phyloP scores from a whole-genome alignment of 2,113 vertebrate genomes.

The Acrocephalus arundinaceus region DNA sequence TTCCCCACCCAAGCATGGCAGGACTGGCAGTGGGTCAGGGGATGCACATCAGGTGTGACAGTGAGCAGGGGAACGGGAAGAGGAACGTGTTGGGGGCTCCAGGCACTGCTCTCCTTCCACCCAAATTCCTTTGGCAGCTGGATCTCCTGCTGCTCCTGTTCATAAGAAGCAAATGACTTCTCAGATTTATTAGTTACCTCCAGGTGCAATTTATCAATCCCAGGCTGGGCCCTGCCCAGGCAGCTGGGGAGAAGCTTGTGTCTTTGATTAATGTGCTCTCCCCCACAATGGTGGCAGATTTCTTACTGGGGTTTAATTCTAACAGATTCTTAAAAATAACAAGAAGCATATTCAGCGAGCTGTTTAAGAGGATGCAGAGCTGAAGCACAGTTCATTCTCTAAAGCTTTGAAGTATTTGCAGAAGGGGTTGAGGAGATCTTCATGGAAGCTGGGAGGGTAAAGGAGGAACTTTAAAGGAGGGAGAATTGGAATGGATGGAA shows the following conservation, averaged over 20 bases:
- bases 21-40: neutral
- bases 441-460: neutral
- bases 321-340: slow-evolving; percentile 63
- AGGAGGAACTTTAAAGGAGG: neutral
- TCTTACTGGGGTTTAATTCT: slow-evolving; percentile 65
- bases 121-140: slow-evolving; percentile 10
- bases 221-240: slow-evolving; percentile 24
- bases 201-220: slow-evolving; percentile 67
- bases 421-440: neutral
- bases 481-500: neutral
- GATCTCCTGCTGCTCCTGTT: neutral
- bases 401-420: neutral
- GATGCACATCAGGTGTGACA: neutral
- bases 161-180: slow-evolving; percentile 67
- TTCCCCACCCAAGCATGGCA: neutral
- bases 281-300: slow-evolving; percentile 37
- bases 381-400: neutral
- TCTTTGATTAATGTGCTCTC: slow-evolving; percentile 56
- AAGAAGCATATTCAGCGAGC: slow-evolving; percentile 17
- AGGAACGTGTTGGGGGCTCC: neutral
- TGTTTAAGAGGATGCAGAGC: neutral
- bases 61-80: neutral
- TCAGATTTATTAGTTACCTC: slow-evolving; percentile 70
- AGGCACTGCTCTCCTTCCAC: neutral
- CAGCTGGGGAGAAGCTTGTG: slow-evolving; percentile 13